A percentile compares a stretch with the other conserved stretches of the same genome.
Conservation (phyloP, 2,888 invertebrate species). For the Frankliniella intonsa region DNA sequence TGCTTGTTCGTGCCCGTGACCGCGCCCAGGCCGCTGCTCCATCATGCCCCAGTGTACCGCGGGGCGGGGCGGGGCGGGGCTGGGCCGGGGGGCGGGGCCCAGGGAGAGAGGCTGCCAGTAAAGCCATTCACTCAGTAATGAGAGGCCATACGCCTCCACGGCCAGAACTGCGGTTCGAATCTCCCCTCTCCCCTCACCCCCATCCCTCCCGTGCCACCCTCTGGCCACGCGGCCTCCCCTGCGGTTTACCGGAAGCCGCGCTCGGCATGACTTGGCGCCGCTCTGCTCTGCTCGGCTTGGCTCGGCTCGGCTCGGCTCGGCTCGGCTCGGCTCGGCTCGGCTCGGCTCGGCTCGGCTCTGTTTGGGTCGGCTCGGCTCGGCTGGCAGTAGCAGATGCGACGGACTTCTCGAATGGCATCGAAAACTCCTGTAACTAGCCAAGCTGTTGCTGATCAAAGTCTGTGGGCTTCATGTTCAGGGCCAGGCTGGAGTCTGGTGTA, state of each 20-base stretch:
- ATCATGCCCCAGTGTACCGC: too few species aligned
- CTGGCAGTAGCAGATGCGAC: too few species aligned
- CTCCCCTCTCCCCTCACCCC: neutral
- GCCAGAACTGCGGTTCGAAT: neutral
- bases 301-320: neutral
- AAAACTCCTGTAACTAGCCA: too few species aligned
- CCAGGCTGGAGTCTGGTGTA: too few species aligned
- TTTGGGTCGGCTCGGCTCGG: too few species aligned
- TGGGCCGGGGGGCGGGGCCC: neutral
- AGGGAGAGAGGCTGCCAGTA: neutral
- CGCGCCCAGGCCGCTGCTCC: too few species aligned
- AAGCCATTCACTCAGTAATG: constrained; percentile 15
- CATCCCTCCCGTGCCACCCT: neutral
- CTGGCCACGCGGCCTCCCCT: neutral
- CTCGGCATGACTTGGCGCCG: constrained; percentile 1
- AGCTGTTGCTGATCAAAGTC: too few species aligned
- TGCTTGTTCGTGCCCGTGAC: too few species aligned
- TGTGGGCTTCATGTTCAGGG: too few species aligned
- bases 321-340: neutral
- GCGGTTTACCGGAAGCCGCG: neutral
- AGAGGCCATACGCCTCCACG: constrained; percentile 13
- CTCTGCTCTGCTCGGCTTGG: too few species aligned
- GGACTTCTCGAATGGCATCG: too few species aligned
- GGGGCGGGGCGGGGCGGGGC: too few species aligned
- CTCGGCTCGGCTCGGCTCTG: constrained; percentile 1